Evolutionary conservation across 2,797 vertebrate species (phyloP), one percentile per base, ranked within the genome.

Genomic region (Spondyliosoma cantharus): DNA sequence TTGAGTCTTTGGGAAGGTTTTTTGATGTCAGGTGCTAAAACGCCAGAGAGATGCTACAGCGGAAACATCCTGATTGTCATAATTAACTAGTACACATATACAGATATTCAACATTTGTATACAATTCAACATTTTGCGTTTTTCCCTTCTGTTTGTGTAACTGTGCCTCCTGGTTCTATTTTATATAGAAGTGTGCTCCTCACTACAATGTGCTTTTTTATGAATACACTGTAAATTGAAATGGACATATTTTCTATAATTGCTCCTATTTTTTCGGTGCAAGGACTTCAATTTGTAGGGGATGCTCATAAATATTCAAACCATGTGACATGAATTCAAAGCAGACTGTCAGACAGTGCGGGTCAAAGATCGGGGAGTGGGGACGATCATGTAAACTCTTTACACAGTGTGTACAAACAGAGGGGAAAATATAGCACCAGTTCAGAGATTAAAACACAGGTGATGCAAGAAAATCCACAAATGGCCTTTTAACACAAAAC

Each of bases 21-120:
- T 32, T 27, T 71, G 66, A 89, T 60, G 78, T 72, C 67, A 78
- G 82, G 70, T 68, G 83, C 66, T 70, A 49, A 70, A 76, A 78
- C 54, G 42, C 61, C 73, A n/a, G 54, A 74, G 80, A 49, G 84
- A 85, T 83, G 89, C 81, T 85, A 85, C 83, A 50, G 80, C 19
- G 37, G 70, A 86, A 90, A 90, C 87, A 88, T 89, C 90, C 89
- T 93, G 93, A 94, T 94, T 94, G 93, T 94, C 93, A 89, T 83
- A 77, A 89, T 79, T 76, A 87, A 89, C 61, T 71, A 49, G 45
- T 80, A 84, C 69, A 82, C 73, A 84, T 17, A 50, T 59, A 83
- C 25, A 83, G 50, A 67, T 75, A 83, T 70, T 75, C 71, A 88
- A 77, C 74, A 74, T 42, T 67, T 71, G 61, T 80, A 59, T 74